phyloP scores from a whole-genome alignment of 2,113 vertebrate species.

The Phrynosoma blainvillii region DNA sequence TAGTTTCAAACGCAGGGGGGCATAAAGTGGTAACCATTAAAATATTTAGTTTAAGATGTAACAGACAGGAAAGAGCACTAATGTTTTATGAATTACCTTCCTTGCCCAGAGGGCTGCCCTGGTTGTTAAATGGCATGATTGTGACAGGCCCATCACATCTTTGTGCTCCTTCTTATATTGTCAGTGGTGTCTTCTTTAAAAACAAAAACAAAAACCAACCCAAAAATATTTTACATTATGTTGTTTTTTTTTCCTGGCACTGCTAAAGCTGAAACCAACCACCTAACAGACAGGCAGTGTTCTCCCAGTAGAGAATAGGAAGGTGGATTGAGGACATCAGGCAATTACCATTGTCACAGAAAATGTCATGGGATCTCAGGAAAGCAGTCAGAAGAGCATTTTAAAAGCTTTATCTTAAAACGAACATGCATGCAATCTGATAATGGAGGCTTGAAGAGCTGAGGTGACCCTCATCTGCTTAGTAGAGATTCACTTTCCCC shows the following conservation, averaged over 20 bases:
- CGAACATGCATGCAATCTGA: background rate
- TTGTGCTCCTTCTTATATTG: background rate
- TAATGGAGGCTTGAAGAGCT: background rate
- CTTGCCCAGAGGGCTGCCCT: background rate
- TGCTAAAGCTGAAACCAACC: background rate
- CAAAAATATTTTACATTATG: background rate
- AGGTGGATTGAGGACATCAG: conserved; percentile 14
- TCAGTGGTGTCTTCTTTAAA: background rate
- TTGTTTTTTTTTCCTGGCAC: background rate
- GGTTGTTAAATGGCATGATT: background rate
- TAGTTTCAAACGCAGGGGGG: background rate
- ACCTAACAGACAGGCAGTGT: background rate
- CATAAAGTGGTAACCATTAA: conserved; percentile 20
- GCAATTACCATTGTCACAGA: background rate
- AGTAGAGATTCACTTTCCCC: background rate
- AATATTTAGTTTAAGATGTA: conserved; percentile 24
- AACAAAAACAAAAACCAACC: too few species aligned
- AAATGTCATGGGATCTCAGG: background rate
- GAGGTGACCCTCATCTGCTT: background rate
- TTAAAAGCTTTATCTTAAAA: conserved; percentile 4
- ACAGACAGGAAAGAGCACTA: background rate
- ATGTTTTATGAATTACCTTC: conserved; percentile 8
- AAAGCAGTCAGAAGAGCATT: background rate
- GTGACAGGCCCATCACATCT: background rate
- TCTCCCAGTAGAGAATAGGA: background rate